Conservation (phyloP, 2,113 vertebrate species). For the Falco punctatus region DNA sequence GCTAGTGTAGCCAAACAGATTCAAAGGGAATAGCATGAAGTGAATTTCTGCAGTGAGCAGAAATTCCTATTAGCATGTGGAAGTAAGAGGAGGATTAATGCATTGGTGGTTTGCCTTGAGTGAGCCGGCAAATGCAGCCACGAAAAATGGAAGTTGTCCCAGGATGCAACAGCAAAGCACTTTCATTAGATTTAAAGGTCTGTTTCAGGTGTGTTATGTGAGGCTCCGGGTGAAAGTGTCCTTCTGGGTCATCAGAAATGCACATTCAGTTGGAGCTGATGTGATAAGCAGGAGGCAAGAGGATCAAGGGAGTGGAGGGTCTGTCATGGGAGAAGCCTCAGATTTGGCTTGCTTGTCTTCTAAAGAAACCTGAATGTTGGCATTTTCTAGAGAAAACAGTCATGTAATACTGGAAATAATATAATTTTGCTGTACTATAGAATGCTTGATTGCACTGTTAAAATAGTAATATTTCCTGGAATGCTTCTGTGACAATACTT, state of each 20-base stretch:
- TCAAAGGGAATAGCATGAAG: not conserved
- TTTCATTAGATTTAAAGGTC: not conserved
- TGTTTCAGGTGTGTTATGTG: not conserved
- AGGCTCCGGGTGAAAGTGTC: not conserved
- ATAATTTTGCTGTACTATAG: not conserved
- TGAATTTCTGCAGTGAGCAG: not conserved
- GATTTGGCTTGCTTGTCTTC: not conserved
- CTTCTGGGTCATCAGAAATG: not conserved
- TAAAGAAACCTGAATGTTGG: not conserved
- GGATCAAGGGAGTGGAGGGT: not conserved
- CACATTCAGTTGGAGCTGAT: not conserved
- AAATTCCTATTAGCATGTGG: not conserved
- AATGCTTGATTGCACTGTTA: not conserved
- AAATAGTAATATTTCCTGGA: not conserved
- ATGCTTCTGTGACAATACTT: not conserved
- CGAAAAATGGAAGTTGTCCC: not conserved
- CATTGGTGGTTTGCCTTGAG: not conserved
- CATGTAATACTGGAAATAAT: not conserved
- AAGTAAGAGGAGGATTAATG: not conserved
- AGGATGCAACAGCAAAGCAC: not conserved
- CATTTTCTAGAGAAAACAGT: not conserved
- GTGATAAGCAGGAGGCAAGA: not conserved
- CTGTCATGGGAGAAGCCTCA: not conserved
- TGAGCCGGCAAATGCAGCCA: not conserved
- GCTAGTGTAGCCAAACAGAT: not conserved